Conservation (phyloP, 2,888 invertebrate species). For the Steinernema scapterisci region DNA sequence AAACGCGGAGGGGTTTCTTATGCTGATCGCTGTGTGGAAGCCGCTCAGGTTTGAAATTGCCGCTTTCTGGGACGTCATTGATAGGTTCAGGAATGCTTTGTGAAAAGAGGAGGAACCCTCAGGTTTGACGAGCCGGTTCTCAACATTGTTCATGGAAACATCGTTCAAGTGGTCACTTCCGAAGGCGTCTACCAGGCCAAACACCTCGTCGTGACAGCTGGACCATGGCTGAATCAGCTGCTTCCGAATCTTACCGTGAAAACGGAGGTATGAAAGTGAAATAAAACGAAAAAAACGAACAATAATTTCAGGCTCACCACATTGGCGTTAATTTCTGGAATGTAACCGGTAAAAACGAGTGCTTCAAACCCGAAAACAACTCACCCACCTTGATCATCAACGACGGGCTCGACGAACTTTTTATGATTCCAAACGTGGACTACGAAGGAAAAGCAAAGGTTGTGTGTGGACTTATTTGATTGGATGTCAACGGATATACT, state of each 20-base stretch:
- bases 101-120: conserved; percentile 22
- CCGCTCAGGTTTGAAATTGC: conserved; percentile 38
- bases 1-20: conserved; percentile 43
- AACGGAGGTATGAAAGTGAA: conserved; percentile 40
- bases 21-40: conserved; percentile 46
- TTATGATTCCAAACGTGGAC: conserved; percentile 43
- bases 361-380: conserved; percentile 39
- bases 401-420: conserved; percentile 40
- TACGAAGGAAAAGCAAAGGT: conserved; percentile 44
- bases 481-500: not conserved
- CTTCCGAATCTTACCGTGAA: conserved; percentile 48
- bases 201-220: conserved; percentile 57
- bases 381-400: conserved; percentile 47
- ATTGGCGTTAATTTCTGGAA: conserved; percentile 49
- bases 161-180: conserved; percentile 36
- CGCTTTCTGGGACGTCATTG: not conserved
- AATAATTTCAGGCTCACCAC: conserved; percentile 33
- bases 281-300: too few species aligned
- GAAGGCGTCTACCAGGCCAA: conserved; percentile 44
- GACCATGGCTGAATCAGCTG: conserved; percentile 58
- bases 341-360: conserved; percentile 37
- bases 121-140: conserved; percentile 21
- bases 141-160: conserved; percentile 32
- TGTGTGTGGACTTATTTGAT: too few species aligned
- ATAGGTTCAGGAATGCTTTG: conserved; percentile 3